A percentile compares a stretch with the other conserved stretches of the same genome.
Conservation (phyloP, 2,113 vertebrate species). For the Melanerpes formicivorus region DNA sequence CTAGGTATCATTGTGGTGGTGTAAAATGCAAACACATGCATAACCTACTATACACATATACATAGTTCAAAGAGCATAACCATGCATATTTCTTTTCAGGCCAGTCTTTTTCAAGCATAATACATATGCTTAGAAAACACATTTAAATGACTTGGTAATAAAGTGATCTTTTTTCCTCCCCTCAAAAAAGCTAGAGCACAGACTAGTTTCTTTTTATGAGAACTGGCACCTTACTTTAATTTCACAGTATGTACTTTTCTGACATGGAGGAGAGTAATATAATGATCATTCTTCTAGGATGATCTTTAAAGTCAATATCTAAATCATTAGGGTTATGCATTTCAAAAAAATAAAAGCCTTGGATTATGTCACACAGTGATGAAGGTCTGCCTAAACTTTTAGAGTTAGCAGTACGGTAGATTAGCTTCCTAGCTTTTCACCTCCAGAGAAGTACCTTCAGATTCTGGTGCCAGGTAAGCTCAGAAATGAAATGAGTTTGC, state of each 20-base stretch:
- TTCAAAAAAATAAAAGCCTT: slow-evolving; percentile 3
- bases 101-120: not conserved
- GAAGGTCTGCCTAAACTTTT: not conserved
- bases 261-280: not conserved
- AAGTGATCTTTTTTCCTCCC: not conserved
- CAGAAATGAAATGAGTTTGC: slow-evolving; percentile 1
- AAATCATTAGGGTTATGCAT: not conserved
- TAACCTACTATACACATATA: not conserved
- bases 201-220: not conserved
- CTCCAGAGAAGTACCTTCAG: not conserved
- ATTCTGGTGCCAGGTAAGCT: not conserved
- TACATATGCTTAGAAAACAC: not conserved
- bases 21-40: not conserved
- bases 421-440: slow-evolving; percentile 2
- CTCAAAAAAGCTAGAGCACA: not conserved
- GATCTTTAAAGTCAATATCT: slow-evolving; percentile 44
- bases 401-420: not conserved
- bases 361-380: not conserved
- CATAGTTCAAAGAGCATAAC: not conserved
- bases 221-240: slow-evolving; percentile 31
- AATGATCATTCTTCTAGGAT: slow-evolving; percentile 5
- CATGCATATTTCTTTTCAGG: not conserved
- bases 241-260: slow-evolving; percentile 36
- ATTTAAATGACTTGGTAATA: not conserved
- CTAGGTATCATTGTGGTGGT: not conserved